A percentile compares a stretch with the other conserved stretches of the same genome.
Evolutionary conservation across 1,140 invertebrate genomes (phyloP).

Genomic region (Micrasema longulum): DNA sequence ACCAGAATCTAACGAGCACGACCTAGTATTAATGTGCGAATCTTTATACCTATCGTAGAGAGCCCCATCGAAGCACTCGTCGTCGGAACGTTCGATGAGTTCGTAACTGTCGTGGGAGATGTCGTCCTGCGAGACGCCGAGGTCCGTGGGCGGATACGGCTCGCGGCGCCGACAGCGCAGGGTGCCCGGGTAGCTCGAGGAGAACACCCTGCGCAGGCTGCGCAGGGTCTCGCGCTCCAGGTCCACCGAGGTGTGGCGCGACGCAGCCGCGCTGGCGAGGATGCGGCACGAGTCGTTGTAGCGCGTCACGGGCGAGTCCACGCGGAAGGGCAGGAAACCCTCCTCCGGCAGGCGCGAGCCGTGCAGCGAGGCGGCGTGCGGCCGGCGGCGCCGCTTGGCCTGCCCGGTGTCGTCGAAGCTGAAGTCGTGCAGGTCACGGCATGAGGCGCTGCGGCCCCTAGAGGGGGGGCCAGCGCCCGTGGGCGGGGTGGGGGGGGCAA

Average conservation of each 20-base stretch:
- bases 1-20: slow-evolving; percentile 77
- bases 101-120: slow-evolving; percentile 91
- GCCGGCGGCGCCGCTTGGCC: slow-evolving; percentile 67
- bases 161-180: slow-evolving; percentile 72
- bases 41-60: slow-evolving; percentile 59
- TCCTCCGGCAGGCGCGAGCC: slow-evolving; percentile 43
- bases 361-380: slow-evolving; percentile 52
- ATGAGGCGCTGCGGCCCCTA: slow-evolving; percentile 73
- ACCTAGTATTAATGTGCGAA: slow-evolving; percentile 67
- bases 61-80: slow-evolving; percentile 68
- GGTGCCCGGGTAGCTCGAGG: slow-evolving; percentile 86
- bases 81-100: slow-evolving; percentile 80
- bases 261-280: slow-evolving; percentile 63
- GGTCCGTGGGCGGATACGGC: slow-evolving; percentile 69
- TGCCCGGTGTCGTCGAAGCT: slow-evolving; percentile 77
- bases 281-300: slow-evolving; percentile 77
- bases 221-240: slow-evolving; percentile 70
- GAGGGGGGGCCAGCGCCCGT: slow-evolving; percentile 8
- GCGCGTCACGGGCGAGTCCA: slow-evolving; percentile 81
- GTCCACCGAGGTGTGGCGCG: slow-evolving; percentile 72
- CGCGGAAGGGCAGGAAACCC: slow-evolving; percentile 57
- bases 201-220: slow-evolving; percentile 75
- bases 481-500: slow-evolving; percentile 45
- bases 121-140: slow-evolving; percentile 84
- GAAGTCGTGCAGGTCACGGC: slow-evolving; percentile 80